Conservation (phyloP, 2,113 vertebrate species). For the Falcunculus frontatus region DNA sequence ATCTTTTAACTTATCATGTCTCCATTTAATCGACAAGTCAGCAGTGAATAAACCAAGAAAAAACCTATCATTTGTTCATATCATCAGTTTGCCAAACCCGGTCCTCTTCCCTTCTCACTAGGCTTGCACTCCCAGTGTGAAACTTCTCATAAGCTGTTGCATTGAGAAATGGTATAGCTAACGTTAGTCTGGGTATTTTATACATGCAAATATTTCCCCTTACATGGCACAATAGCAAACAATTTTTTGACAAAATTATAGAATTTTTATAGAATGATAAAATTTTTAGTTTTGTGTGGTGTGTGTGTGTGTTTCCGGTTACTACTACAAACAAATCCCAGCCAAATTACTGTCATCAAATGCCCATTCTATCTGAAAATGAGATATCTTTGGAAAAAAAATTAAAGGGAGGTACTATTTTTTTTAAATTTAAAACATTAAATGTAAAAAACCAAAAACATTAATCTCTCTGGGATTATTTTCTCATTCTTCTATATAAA, state of each 20-base stretch:
- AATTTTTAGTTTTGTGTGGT: not conserved
- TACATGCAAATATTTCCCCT: not conserved
- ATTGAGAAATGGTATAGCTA: not conserved
- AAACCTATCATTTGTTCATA: not conserved
- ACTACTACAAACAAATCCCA: not conserved
- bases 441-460: not conserved
- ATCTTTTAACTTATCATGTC: not conserved
- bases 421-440: not conserved
- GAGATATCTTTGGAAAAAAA: not conserved
- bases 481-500: not conserved
- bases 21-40: not conserved
- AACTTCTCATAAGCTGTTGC: not conserved
- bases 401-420: not conserved
- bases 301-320: accelerated
- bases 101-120: not conserved
- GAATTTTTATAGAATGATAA: not conserved
- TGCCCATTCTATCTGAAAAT: not conserved
- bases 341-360: not conserved
- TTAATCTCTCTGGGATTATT: not conserved
- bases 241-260: not conserved
- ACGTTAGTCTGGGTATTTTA: not conserved
- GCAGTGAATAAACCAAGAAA: not conserved
- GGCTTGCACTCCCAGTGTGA: not conserved
- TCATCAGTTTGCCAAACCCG: not conserved
- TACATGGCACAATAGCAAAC: not conserved